Percentiles rank a stretch among this genome's conserved stretches.
Evolutionary conservation across 2,113 vertebrate species (phyloP).

Genomic region (Gulo gulo): DNA sequence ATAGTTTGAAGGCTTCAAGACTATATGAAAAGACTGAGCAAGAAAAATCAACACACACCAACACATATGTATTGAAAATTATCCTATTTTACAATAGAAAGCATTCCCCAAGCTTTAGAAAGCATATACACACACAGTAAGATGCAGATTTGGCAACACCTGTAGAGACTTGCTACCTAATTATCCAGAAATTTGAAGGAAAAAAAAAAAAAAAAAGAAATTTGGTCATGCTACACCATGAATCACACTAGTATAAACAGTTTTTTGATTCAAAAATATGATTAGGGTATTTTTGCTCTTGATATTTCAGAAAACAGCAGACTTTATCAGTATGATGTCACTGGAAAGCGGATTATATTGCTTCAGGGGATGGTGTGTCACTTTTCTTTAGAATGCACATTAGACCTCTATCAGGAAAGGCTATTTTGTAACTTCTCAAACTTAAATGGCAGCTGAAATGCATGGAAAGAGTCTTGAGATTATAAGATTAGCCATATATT

Average conservation of each 20-base stretch:
- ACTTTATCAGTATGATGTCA: neutral
- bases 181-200: neutral
- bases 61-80: conserved; percentile 35
- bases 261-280: neutral
- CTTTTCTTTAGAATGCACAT: neutral
- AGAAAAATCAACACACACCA: conserved; percentile 64
- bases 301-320: neutral
- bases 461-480: neutral
- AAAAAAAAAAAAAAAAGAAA: neutral
- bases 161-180: neutral
- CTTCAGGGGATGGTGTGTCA: neutral
- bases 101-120: neutral
- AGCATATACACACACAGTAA: neutral
- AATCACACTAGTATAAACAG: neutral
- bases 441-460: conserved; percentile 1
- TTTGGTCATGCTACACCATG: neutral
- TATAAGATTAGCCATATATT: neutral
- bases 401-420: neutral
- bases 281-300: conserved; percentile 8
- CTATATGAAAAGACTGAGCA: conserved; percentile 62
- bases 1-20: conserved; percentile 34
- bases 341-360: neutral
- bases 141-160: neutral
- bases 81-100: conserved; percentile 49
- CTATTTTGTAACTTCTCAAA: neutral